A percentile compares a stretch with the other conserved stretches of the same genome.
These are phyloP conservation scores for Rambutsinella grinnellia DNA, from an alignment of 2,888 invertebrate species.

Conservation along the genomic window DNA sequence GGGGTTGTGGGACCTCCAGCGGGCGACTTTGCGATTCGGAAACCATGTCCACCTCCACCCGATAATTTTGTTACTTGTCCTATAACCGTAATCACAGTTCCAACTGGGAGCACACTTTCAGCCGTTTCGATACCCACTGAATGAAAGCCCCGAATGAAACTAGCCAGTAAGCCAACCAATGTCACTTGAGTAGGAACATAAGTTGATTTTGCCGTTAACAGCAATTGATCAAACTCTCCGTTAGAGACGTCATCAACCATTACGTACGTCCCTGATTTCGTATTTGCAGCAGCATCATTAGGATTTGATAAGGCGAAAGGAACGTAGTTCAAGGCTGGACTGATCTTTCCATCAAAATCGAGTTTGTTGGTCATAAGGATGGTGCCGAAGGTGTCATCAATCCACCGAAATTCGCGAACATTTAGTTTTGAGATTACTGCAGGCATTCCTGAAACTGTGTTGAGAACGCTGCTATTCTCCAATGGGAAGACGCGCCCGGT, in stretches of 20 bases:
- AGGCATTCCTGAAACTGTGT: conserved; percentile 33
- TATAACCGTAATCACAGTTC: conserved; percentile 34
- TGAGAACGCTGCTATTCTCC: conserved; percentile 8
- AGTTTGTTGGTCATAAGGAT: neutral
- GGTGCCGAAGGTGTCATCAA: conserved; percentile 10
- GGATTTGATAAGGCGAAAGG: conserved; percentile 41
- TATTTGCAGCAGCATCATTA: neutral
- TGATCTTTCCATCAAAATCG: conserved; percentile 7
- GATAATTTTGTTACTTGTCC: conserved; percentile 35
- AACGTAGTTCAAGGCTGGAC: conserved; percentile 32
- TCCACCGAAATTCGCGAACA: conserved; percentile 29
- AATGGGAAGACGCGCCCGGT: conserved; percentile 40
- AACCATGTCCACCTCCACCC: conserved; percentile 5
- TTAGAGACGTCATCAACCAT: conserved; percentile 35
- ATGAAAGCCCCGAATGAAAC: conserved; percentile 40
- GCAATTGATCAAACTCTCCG: conserved; percentile 26
- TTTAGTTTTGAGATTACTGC: conserved; percentile 32
- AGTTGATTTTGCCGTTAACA: conserved; percentile 28
- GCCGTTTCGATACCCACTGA: conserved; percentile 39
- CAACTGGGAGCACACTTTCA: conserved; percentile 33
- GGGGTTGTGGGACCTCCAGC: conserved; percentile 25
- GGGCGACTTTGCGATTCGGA: conserved; percentile 25
- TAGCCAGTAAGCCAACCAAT: conserved; percentile 22
- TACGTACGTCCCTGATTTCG: neutral
- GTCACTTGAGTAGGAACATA: conserved; percentile 28